Percentiles rank a stretch among this genome's conserved stretches.
Conservation (phyloP, 2,113 vertebrate genomes). For the Scatophagus argus region DNA sequence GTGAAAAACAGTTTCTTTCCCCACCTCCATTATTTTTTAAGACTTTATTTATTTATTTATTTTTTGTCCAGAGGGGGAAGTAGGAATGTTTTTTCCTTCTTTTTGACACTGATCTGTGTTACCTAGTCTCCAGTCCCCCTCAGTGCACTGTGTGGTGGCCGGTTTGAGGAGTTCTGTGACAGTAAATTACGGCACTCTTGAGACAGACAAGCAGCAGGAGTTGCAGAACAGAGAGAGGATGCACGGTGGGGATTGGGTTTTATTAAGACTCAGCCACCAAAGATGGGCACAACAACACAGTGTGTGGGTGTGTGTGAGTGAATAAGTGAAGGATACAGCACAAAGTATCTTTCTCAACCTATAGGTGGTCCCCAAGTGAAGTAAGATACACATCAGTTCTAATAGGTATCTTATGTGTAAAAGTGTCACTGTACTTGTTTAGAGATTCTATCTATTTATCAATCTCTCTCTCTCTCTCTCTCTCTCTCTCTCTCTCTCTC, state of each 20-base stretch:
- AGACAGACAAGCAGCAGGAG: constrained; percentile 81
- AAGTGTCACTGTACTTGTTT: constrained; percentile 60
- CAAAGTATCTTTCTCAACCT: constrained; percentile 64
- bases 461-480: too few relatives aligned
- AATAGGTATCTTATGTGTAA: constrained; percentile 70
- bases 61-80: constrained; percentile 56
- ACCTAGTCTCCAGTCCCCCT: constrained; percentile 62
- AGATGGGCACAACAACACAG: constrained; percentile 75
- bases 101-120: constrained; percentile 70
- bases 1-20: constrained; percentile 61
- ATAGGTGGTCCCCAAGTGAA: constrained; percentile 67
- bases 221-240: constrained; percentile 77
- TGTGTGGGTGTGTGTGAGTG: constrained; percentile 58
- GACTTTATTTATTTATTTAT: constrained; percentile 63
- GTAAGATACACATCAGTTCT: constrained; percentile 68
- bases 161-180: constrained; percentile 81
- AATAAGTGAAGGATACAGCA: constrained; percentile 59
- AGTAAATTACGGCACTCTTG: constrained; percentile 83
- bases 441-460: too few relatives aligned
- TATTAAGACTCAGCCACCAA: constrained; percentile 78
- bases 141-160: constrained; percentile 71
- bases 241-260: constrained; percentile 79
- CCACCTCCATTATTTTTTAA: constrained; percentile 74
- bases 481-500: too few relatives aligned
- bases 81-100: constrained; percentile 41